phyloP scores from a whole-genome alignment of 1,140 invertebrate genomes.

The Copidosoma floridanum region DNA sequence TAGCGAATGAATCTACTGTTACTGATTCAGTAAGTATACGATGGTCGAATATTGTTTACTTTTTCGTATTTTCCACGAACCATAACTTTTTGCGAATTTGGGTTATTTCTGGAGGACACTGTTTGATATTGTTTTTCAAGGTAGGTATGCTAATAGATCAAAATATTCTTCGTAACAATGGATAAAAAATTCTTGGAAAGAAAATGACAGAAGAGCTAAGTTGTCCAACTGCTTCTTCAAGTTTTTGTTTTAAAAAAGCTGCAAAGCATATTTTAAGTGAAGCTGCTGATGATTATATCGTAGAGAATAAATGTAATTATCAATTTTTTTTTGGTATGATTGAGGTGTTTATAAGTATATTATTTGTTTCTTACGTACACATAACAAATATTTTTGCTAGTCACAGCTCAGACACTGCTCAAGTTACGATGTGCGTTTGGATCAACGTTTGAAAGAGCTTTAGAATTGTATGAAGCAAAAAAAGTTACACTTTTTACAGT shows the following conservation, averaged over 20 bases:
- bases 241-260: slow-evolving; percentile 18
- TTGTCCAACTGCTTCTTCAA: too few species aligned
- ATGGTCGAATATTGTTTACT: too few species aligned
- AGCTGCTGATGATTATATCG: slow-evolving; percentile 34
- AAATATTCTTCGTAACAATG: too few species aligned
- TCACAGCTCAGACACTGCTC: slow-evolving; percentile 58
- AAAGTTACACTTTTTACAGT: slow-evolving; percentile 47
- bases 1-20: too few species aligned
- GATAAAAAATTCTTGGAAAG: too few species aligned
- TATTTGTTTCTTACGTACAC: neutral
- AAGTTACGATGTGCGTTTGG: slow-evolving; percentile 61
- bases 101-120: too few species aligned
- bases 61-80: too few species aligned
- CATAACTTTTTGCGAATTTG: too few species aligned
- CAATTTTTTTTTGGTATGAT: slow-evolving; percentile 3
- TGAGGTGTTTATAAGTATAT: neutral
- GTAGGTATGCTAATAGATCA: too few species aligned
- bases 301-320: slow-evolving; percentile 32
- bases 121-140: too few species aligned
- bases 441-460: slow-evolving; percentile 56
- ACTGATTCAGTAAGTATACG: too few species aligned
- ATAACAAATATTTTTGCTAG: slow-evolving; percentile 32
- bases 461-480: slow-evolving; percentile 62
- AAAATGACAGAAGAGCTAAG: slow-evolving; percentile 15
- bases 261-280: slow-evolving; percentile 30